A percentile compares a stretch with the other conserved stretches of the same genome.
Evolutionary conservation across 2,888 invertebrate species (phyloP).

Genomic region (Eueremaeus valkanovi): DNA sequence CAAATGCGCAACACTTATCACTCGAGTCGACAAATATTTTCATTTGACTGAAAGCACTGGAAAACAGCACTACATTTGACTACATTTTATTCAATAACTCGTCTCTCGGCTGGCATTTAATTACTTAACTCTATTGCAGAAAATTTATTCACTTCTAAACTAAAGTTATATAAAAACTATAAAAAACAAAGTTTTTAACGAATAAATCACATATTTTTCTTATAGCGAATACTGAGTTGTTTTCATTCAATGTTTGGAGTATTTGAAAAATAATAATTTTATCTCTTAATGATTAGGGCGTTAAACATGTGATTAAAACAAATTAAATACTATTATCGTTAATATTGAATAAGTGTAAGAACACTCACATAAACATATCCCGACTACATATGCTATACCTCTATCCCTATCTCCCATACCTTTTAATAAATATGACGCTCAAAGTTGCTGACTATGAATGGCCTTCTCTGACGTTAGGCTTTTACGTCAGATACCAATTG

Average conservation of each 20-base stretch:
- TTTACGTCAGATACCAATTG: conserved; percentile 35
- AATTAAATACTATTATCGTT: conserved; percentile 10
- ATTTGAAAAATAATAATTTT: background rate
- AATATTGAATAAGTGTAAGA: conserved; percentile 12
- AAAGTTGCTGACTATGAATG: conserved; percentile 23
- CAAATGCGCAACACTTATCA: conserved; percentile 32
- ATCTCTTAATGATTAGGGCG: conserved; percentile 21
- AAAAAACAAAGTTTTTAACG: background rate
- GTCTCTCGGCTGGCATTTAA: background rate
- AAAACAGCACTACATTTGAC: background rate
- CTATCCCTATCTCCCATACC: conserved; percentile 1
- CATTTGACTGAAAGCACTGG: background rate
- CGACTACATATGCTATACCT: background rate
- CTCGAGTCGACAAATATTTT: background rate
- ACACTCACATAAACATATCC: background rate
- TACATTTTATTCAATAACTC: background rate
- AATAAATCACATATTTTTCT: background rate
- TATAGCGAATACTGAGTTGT: background rate
- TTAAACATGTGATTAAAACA: conserved; percentile 33
- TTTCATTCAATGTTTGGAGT: background rate
- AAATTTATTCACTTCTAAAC: background rate
- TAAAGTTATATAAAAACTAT: background rate
- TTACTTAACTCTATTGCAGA: background rate
- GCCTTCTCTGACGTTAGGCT: conserved; percentile 30
- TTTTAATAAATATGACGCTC: conserved; percentile 27